Conservation (phyloP, 2,888 invertebrate genomes). For the Nineta flava region DNA sequence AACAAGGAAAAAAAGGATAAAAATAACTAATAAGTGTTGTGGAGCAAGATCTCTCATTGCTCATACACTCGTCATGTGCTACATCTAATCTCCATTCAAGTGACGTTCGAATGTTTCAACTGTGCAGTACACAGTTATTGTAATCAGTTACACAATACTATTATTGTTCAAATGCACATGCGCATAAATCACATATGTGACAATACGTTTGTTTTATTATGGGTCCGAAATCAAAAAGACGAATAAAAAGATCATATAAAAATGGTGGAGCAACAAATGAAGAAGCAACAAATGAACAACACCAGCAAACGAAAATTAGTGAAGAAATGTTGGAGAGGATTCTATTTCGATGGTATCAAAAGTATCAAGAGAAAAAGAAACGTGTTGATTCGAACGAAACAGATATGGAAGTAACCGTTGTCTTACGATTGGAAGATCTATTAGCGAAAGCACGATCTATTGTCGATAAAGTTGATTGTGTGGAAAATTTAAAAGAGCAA, state of each 20-base stretch:
- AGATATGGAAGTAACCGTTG: neutral
- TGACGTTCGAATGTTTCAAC: too few relatives aligned
- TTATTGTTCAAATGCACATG: too few relatives aligned
- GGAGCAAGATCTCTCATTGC: too few relatives aligned
- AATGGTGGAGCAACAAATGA: neutral
- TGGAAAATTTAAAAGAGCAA: conserved; percentile 1
- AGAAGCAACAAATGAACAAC: neutral
- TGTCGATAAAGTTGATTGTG: conserved; percentile 4
- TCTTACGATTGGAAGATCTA: neutral
- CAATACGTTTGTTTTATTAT: neutral
- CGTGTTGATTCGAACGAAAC: neutral
- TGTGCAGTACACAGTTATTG: too few relatives aligned
- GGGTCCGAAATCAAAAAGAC: neutral
- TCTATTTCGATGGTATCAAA: conserved; percentile 6
- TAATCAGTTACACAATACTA: too few relatives aligned
- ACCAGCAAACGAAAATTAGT: neutral
- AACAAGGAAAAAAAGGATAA: too few relatives aligned
- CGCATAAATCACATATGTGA: too few relatives aligned
- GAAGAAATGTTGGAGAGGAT: conserved; percentile 7
- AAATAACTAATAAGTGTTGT: too few relatives aligned
- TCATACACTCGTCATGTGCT: too few relatives aligned
- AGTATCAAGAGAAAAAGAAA: conserved; percentile 6
- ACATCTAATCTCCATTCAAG: too few relatives aligned
- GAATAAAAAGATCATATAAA: neutral
- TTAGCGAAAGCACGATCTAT: conserved; percentile 3